Evolutionary conservation across 1,140 invertebrate genomes (phyloP).

Genomic region (Octopus sinensis): DNA sequence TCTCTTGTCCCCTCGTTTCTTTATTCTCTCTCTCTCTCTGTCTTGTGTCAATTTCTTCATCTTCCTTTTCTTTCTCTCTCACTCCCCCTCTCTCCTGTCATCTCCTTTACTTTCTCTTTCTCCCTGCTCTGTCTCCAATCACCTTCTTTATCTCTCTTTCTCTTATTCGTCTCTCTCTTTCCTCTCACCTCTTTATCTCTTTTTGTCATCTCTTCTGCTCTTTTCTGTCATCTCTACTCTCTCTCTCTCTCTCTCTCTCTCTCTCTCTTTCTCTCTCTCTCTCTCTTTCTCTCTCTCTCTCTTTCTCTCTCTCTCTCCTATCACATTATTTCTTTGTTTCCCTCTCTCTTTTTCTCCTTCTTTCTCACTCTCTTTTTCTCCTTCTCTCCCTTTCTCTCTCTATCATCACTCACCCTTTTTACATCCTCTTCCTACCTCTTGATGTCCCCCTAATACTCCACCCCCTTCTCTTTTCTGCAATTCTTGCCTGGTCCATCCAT

Average conservation of each 20-base stretch:
- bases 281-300: neutral
- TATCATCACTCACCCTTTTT: neutral
- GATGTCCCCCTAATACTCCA: neutral
- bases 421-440: neutral
- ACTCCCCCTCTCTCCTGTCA: too few species aligned
- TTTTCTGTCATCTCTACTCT: neutral
- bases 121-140: too few species aligned
- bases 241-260: neutral
- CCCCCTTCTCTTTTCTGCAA: neutral
- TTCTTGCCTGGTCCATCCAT: neutral
- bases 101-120: too few species aligned
- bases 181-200: neutral
- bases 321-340: neutral
- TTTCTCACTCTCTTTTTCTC: neutral
- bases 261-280: constrained; percentile 7
- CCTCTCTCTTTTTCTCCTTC: constrained; percentile 9
- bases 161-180: neutral
- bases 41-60: too few species aligned
- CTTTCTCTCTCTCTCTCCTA: neutral
- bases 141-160: too few species aligned
- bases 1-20: too few species aligned
- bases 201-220: neutral
- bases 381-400: neutral
- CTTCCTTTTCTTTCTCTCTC: too few species aligned
- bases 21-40: too few species aligned